A percentile compares a stretch with the other conserved stretches of the same genome.
Evolutionary conservation across 2,113 vertebrate species (phyloP).

Genomic region (Thalassoma bifasciatum): DNA sequence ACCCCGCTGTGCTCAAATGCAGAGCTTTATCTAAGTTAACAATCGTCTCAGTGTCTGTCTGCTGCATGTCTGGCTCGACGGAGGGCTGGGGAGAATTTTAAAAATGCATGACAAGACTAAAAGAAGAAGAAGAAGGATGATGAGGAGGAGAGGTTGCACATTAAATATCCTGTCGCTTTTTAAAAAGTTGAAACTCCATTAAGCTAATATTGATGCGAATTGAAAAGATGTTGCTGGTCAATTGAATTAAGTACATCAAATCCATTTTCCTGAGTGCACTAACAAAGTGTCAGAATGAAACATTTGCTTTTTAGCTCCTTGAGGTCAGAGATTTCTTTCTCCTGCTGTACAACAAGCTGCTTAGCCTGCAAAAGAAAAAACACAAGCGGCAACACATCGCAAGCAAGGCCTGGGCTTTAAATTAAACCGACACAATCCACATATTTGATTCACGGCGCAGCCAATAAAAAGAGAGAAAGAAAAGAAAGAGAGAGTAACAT

Average conservation of each 20-base stretch:
- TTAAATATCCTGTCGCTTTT: constrained; percentile 46
- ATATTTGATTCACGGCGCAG: constrained; percentile 71
- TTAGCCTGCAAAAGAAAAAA: constrained; percentile 72
- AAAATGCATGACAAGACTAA: constrained; percentile 67
- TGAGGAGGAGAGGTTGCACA: constrained; percentile 27
- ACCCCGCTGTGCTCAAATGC: constrained; percentile 26
- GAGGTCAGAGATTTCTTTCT: constrained; percentile 59
- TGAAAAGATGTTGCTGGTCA: constrained; percentile 62
- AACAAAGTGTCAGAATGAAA: constrained; percentile 73
- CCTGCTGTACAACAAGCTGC: constrained; percentile 66
- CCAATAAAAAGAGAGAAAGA: constrained; percentile 25
- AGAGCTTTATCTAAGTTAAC: constrained; percentile 69
- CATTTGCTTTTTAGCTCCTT: constrained; percentile 67
- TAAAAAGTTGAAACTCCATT: constrained; percentile 46
- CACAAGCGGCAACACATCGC: constrained; percentile 61
- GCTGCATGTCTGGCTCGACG: constrained; percentile 53
- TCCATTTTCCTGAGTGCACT: constrained; percentile 69
- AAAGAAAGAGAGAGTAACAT: constrained; percentile 22
- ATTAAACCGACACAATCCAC: constrained; percentile 69
- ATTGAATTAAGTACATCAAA: constrained; percentile 66
- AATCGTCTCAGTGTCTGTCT: constrained; percentile 69
- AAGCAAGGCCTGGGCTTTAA: constrained; percentile 62
- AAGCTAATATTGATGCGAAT: constrained; percentile 53
- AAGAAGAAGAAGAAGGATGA: constrained; percentile 29
- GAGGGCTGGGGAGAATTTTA: constrained; percentile 70